These are phyloP conservation scores for Metopolophium dirhodum DNA, from an alignment of 1,140 invertebrate species.

Conservation along the genomic window DNA sequence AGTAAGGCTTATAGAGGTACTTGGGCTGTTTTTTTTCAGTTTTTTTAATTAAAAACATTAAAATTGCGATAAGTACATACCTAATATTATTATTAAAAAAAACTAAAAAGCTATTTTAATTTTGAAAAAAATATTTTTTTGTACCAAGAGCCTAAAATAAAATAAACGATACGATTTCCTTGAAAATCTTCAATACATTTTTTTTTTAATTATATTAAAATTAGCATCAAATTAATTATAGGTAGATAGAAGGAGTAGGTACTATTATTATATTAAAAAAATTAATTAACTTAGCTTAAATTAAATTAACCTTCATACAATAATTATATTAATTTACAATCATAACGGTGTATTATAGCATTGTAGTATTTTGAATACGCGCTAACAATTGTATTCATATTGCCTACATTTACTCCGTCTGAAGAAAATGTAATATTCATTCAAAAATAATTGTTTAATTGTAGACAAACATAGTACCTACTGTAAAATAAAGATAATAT, in stretches of 20 bases:
- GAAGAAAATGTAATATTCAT: not conserved
- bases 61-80: not conserved
- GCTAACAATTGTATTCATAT: not conserved
- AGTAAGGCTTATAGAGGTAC: not conserved
- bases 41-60: not conserved
- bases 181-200: not conserved
- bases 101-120: too few relatives aligned
- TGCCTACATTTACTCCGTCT: not conserved
- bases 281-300: too few relatives aligned
- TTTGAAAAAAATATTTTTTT: too few relatives aligned
- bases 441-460: not conserved
- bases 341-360: not conserved
- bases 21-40: not conserved
- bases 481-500: not conserved
- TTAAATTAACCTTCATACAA: not conserved
- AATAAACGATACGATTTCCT: not conserved
- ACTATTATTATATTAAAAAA: not conserved
- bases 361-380: not conserved
- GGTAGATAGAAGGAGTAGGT: not conserved
- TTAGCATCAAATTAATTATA: not conserved
- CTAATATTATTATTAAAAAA: too few relatives aligned
- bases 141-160: too few relatives aligned
- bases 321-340: not conserved
- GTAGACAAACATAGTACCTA: not conserved
- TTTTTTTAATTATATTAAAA: not conserved